Percentiles rank a stretch among this genome's conserved stretches.
Conservation (phyloP, 1,140 invertebrate species). For the Venustaconcha ellipsiformis region DNA sequence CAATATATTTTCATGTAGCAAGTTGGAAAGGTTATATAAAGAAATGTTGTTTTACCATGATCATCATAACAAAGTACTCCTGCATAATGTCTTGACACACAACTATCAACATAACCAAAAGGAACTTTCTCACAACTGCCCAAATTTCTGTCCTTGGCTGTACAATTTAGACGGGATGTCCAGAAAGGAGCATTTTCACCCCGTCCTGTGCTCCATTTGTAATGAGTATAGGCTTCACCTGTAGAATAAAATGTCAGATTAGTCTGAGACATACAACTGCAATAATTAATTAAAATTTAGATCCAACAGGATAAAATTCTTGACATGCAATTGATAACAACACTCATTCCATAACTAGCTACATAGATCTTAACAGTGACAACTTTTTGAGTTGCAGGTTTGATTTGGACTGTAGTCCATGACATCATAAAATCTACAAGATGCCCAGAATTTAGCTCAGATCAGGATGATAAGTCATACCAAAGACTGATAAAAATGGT, state of each 20-base stretch:
- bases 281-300: no score
- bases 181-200: conserved; percentile 44
- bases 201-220: conserved; percentile 32
- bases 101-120: conserved; percentile 38
- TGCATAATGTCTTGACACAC: conserved; percentile 40
- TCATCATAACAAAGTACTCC: conserved; percentile 42
- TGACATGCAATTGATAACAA: no score
- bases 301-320: no score
- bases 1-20: no score
- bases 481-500: no score
- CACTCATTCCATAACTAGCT: no score
- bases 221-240: conserved; percentile 47
- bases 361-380: no score
- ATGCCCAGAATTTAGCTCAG: no score
- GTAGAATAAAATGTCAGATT: neutral
- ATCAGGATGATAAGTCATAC: no score
- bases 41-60: conserved; percentile 26
- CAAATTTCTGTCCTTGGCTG: conserved; percentile 37
- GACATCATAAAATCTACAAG: no score
- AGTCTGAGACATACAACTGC: neutral
- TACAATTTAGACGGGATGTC: conserved; percentile 48
- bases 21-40: neutral
- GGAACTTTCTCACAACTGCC: conserved; percentile 33
- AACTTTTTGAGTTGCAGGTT: no score
- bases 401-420: no score